These are phyloP conservation scores for Nothocercus nigrocapillus DNA, from an alignment of 2,113 vertebrate genomes.

Conservation along the genomic window DNA sequence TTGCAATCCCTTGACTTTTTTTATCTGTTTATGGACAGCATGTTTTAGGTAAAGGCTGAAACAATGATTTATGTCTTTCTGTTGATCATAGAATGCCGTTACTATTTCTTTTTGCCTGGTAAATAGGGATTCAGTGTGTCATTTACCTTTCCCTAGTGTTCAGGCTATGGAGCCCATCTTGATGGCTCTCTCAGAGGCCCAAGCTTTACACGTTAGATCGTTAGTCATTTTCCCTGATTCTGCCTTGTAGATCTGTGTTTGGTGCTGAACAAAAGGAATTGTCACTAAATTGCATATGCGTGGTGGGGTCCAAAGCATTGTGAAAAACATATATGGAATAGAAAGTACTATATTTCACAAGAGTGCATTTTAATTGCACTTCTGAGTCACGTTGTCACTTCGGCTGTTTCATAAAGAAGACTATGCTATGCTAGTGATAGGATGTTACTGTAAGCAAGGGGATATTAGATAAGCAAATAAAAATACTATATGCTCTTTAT, in stretches of 20 bases:
- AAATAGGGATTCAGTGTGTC: not conserved
- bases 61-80: not conserved
- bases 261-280: not conserved
- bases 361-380: slow-evolving; percentile 6
- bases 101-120: not conserved
- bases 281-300: not conserved
- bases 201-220: not conserved
- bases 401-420: slow-evolving; percentile 13
- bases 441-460: not conserved
- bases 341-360: not conserved
- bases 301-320: not conserved
- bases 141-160: not conserved
- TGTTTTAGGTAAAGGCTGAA: not conserved
- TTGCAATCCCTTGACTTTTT: not conserved
- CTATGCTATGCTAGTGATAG: not conserved
- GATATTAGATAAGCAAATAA: slow-evolving; percentile 35
- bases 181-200: not conserved
- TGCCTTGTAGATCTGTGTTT: not conserved
- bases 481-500: not conserved
- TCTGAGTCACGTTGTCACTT: not conserved
- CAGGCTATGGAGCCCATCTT: not conserved
- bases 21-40: not conserved
- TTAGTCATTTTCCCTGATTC: not conserved
- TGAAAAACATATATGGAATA: not conserved
- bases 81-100: not conserved